phyloP scores from a whole-genome alignment of 2,797 vertebrate genomes.

The Etheostoma perlongum region DNA sequence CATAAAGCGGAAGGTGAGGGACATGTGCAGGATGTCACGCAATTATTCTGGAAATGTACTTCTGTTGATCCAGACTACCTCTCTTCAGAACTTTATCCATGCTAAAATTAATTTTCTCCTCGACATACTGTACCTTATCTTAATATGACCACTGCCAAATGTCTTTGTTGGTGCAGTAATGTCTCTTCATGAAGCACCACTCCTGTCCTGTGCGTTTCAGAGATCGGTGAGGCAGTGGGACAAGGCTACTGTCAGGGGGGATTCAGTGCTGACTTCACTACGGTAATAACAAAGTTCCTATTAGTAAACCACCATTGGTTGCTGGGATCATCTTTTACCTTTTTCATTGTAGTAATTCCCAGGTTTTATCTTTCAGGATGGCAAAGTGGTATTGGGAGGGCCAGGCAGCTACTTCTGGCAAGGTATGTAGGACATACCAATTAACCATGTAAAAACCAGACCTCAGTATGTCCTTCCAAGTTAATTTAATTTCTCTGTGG shows the following conservation, averaged over 20 bases:
- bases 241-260: constrained; percentile 96
- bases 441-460: background rate
- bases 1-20: too few relatives aligned
- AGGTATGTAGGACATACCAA: constrained; percentile 79
- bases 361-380: constrained; percentile 83
- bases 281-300: constrained; percentile 76
- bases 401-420: constrained; percentile 96
- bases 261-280: constrained; percentile 95
- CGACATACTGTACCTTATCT: too few relatives aligned
- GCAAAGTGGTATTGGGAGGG: constrained; percentile 91
- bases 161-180: background rate
- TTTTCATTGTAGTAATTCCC: constrained; percentile 26
- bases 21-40: too few relatives aligned
- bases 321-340: background rate
- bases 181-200: background rate
- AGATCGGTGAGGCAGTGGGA: constrained; percentile 77
- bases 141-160: background rate
- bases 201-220: constrained; percentile 71
- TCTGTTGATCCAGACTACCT: too few relatives aligned
- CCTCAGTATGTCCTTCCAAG: constrained; percentile 3
- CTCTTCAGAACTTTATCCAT: too few relatives aligned
- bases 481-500: constrained; percentile 9
- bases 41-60: too few relatives aligned
- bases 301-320: background rate
- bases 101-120: too few relatives aligned